A percentile compares a stretch with the other conserved stretches of the same genome.
phyloP scores from a whole-genome alignment of 2,888 invertebrate genomes.

The Celastrina argiolus region DNA sequence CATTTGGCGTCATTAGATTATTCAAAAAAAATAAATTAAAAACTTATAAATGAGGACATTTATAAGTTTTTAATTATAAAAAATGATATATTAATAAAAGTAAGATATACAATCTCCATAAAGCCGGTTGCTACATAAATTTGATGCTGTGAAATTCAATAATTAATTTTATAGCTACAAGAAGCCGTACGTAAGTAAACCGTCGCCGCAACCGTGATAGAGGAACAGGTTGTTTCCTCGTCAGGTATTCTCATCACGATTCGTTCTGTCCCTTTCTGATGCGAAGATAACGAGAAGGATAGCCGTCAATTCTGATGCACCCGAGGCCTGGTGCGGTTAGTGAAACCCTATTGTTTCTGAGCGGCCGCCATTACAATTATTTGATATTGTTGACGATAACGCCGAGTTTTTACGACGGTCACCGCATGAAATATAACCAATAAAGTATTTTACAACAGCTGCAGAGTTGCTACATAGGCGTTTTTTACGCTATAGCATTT shows the following conservation, averaged over 20 bases:
- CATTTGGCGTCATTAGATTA: no score
- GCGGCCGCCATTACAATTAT: constrained; percentile 26
- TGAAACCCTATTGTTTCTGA: constrained; percentile 52
- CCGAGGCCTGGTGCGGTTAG: constrained; percentile 51
- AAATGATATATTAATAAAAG: neutral
- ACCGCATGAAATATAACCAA: constrained; percentile 21
- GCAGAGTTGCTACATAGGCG: constrained; percentile 10
- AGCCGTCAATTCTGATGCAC: constrained; percentile 30
- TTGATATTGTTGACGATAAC: constrained; percentile 17
- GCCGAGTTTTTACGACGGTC: constrained; percentile 15
- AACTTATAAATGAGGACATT: neutral
- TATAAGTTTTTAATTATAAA: neutral
- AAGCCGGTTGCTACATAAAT: neutral
- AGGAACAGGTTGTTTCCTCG: constrained; percentile 30
- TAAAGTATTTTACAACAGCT: constrained; percentile 20
- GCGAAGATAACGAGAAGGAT: constrained; percentile 24
- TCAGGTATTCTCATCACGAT: constrained; percentile 33
- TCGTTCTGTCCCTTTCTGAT: constrained; percentile 28
- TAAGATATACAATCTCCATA: neutral
- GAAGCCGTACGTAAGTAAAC: constrained; percentile 26
- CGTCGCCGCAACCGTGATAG: constrained; percentile 26
- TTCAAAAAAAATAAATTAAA: neutral
- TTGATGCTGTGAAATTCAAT: constrained; percentile 9
- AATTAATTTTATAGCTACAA: constrained; percentile 22
- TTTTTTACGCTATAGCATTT: neutral